Evolutionary conservation across 2,888 invertebrate species (phyloP).

Genomic region (Onchidella celtica): DNA sequence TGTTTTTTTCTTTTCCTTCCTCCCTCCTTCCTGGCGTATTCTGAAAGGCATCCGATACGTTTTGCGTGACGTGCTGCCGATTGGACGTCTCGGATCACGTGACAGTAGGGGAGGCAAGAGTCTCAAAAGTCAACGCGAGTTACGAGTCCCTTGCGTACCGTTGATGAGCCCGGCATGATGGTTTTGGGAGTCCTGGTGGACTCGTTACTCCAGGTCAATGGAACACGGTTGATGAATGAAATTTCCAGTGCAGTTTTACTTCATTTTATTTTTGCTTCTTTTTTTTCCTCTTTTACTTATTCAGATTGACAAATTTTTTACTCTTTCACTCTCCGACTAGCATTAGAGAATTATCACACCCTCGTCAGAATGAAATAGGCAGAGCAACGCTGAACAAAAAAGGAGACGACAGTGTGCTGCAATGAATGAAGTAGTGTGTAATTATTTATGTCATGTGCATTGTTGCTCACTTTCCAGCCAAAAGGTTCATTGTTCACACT

Average conservation of each 20-base stretch:
- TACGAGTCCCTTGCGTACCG: constrained; percentile 22
- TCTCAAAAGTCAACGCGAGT: not conserved
- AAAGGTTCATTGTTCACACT: too few relatives aligned
- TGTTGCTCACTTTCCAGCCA: too few relatives aligned
- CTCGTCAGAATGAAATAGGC: too few relatives aligned
- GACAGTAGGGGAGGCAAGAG: constrained; percentile 14
- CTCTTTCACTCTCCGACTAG: too few relatives aligned
- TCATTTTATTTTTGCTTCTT: not conserved
- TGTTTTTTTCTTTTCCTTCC: not conserved
- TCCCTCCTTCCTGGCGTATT: not conserved
- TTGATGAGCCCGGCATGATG: not conserved
- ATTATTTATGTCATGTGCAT: too few relatives aligned
- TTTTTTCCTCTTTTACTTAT: too few relatives aligned
- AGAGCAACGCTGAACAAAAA: too few relatives aligned
- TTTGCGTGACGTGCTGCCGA: constrained; percentile 21
- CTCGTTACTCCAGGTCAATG: not conserved
- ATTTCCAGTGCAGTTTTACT: not conserved
- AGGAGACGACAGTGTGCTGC: too few relatives aligned
- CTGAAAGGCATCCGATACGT: constrained; percentile 7
- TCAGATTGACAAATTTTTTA: too few relatives aligned
- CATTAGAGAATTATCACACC: too few relatives aligned
- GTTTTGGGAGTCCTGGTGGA: not conserved
- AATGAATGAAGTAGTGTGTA: too few relatives aligned
- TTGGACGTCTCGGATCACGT: constrained; percentile 10
- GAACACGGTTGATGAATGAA: not conserved